Conservation (phyloP, 37 sponge, comb jelly and placozoan genomes). For the Theonella swinhoei region DNA sequence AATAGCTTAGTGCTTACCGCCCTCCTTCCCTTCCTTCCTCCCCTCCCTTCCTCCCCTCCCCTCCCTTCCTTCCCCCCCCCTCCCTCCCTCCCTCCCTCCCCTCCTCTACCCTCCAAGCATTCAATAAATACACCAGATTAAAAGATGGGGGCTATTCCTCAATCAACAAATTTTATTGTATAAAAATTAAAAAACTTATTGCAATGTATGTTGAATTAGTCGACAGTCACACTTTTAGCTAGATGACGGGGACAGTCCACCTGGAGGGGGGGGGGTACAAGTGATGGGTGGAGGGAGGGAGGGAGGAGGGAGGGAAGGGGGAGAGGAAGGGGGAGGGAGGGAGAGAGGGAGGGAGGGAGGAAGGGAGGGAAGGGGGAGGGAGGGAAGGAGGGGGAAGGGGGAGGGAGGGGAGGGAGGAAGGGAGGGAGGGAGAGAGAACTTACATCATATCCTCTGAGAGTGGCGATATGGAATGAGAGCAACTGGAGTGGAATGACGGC, state of each 20-base stretch:
- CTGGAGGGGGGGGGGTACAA: conserved; percentile 20
- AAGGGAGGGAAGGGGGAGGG: not conserved
- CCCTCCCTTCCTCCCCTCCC: not conserved
- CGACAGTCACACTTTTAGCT: conserved; percentile 98
- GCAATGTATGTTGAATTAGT: conserved; percentile 44
- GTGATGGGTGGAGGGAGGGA: not conserved
- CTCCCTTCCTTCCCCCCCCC: not conserved
- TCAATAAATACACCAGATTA: not conserved
- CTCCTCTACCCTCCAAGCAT: not conserved
- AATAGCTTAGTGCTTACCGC: no score
- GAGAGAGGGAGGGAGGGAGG: not conserved
- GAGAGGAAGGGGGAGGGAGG: not conserved
- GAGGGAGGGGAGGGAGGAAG: not conserved
- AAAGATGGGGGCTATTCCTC: not conserved
- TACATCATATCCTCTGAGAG: conserved; percentile 91
- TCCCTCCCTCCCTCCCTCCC: not conserved
- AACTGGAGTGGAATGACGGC: conserved; percentile 97
- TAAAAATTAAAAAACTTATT: not conserved
- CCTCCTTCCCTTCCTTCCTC: not conserved
- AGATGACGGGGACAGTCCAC: conserved; percentile 98
- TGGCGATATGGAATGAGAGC: conserved; percentile 95
- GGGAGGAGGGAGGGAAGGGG: not conserved
- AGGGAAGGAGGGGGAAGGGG: not conserved
- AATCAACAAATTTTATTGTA: not conserved
- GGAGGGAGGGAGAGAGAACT: conserved; percentile 9